Evolutionary conservation across 2,888 invertebrate species (phyloP).

Genomic region (Hypercompe scribonia): DNA sequence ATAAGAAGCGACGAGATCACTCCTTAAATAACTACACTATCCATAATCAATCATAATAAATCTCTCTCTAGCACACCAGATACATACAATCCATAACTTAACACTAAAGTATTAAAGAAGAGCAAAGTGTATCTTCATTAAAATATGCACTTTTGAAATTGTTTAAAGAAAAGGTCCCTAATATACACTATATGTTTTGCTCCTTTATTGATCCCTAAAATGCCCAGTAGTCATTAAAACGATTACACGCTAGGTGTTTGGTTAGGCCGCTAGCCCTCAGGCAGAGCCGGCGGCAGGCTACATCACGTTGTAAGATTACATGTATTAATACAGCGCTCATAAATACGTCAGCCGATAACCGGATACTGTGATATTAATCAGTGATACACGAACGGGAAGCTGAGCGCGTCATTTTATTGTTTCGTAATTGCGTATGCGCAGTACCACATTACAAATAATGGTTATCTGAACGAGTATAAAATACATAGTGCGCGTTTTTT

Average conservation of each 20-base stretch:
- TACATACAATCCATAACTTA: too few relatives aligned
- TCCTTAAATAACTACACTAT: too few relatives aligned
- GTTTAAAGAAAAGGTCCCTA: background rate
- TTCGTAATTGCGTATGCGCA: conserved; percentile 15
- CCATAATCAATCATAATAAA: too few relatives aligned
- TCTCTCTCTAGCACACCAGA: too few relatives aligned
- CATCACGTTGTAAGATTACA: conserved; percentile 65
- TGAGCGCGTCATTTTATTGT: conserved; percentile 34
- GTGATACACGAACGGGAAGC: conserved; percentile 25
- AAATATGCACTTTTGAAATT: background rate
- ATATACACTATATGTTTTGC: background rate
- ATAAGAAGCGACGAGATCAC: too few relatives aligned
- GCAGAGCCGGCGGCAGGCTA: conserved; percentile 39
- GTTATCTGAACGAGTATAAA: background rate
- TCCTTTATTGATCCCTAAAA: conserved; percentile 21
- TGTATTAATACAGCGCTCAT: conserved; percentile 61
- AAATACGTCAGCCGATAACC: conserved; percentile 58
- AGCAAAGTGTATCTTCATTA: too few relatives aligned
- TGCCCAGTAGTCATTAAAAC: conserved; percentile 73
- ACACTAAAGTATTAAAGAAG: too few relatives aligned
- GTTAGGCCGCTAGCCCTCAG: conserved; percentile 45
- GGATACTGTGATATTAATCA: conserved; percentile 45
- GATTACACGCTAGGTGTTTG: conserved; percentile 64
- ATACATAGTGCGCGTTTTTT: background rate
- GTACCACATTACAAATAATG: background rate